phyloP scores from a whole-genome alignment of 2,888 invertebrate species.

The Fissipunctia ypsillon region DNA sequence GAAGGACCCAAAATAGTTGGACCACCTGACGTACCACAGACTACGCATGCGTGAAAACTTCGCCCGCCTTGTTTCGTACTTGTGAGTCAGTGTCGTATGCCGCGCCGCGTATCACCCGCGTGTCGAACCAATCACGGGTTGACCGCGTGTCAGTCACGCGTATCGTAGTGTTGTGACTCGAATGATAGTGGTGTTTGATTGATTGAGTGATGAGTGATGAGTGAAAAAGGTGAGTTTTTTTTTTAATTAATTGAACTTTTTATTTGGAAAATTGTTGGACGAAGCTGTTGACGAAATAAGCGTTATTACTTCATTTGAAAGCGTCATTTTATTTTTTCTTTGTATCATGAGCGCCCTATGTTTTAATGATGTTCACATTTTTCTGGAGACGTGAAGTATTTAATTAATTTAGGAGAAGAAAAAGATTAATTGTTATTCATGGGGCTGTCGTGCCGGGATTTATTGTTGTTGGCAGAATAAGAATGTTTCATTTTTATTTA shows the following conservation, averaged over 20 bases:
- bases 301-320: slow-evolving; percentile 18
- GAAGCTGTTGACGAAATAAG: slow-evolving; percentile 8
- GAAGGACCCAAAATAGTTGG: slow-evolving; percentile 75
- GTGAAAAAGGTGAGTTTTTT: slow-evolving; percentile 55
- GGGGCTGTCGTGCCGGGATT: background rate
- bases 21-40: slow-evolving; percentile 69
- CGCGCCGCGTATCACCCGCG: slow-evolving; percentile 67
- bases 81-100: slow-evolving; percentile 77
- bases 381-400: slow-evolving; percentile 10
- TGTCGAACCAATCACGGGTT: slow-evolving; percentile 50
- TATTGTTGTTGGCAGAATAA: background rate
- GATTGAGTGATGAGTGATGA: slow-evolving; percentile 54
- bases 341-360: slow-evolving; percentile 12
- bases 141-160: slow-evolving; percentile 60
- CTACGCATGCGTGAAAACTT: slow-evolving; percentile 83
- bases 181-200: slow-evolving; percentile 56
- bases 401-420: slow-evolving; percentile 33
- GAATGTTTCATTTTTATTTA: background rate
- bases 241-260: background rate
- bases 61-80: slow-evolving; percentile 72
- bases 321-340: slow-evolving; percentile 33
- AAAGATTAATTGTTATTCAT: slow-evolving; percentile 35
- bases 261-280: background rate
- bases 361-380: slow-evolving; percentile 38
- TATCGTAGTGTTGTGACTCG: slow-evolving; percentile 59